These are phyloP conservation scores for Alcedo atthis DNA, from an alignment of 2,797 vertebrate genomes.

Conservation along the genomic window DNA sequence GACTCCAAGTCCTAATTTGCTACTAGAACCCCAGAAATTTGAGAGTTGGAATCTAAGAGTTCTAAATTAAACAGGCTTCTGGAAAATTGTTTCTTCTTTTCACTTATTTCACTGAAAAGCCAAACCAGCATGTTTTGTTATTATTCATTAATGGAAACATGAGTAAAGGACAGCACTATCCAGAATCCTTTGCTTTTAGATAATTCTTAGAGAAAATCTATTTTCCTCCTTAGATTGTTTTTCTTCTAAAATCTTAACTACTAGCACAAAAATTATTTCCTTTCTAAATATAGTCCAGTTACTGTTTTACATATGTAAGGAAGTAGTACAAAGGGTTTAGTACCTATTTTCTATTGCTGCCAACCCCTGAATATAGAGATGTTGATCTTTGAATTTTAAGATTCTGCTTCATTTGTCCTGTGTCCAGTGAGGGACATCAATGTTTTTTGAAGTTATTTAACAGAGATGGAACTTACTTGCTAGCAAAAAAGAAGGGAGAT, in stretches of 20 bases:
- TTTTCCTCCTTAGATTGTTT: not conserved
- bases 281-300: not conserved
- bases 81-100: not conserved
- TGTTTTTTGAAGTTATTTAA: not conserved
- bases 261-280: not conserved
- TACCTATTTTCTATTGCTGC: not conserved
- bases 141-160: not conserved
- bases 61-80: not conserved
- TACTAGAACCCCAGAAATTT: not conserved
- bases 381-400: not conserved
- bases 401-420: not conserved
- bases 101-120: not conserved
- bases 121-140: fast-evolving
- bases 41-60: not conserved
- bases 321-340: not conserved
- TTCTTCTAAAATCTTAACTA: not conserved
- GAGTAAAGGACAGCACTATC: not conserved
- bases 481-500: not conserved
- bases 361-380: not conserved
- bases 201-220: not conserved
- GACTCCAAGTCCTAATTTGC: not conserved
- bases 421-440: not conserved
- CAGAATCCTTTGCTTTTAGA: not conserved
- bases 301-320: not conserved
- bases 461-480: not conserved